Base-by-base conservation (phyloP, 2,797 vertebrate species). In the Siniperca scherzeri region DNA sequence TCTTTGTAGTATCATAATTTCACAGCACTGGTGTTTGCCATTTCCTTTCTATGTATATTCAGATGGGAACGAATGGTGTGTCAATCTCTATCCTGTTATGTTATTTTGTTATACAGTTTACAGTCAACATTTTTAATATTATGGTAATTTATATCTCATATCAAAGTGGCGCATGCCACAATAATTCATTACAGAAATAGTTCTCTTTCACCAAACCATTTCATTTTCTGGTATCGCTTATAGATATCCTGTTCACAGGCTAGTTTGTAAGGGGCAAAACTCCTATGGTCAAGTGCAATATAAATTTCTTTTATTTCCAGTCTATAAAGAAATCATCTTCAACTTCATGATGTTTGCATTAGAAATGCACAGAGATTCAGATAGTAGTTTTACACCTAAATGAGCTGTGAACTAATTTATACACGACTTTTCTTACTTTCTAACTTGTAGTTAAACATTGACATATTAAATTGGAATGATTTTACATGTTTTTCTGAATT, bases 401-500 rank as follows among this genome's bases (percentile, higher is more conserved):
- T 62, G 57, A 82, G 70, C 82, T 78, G 40, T 81, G 65, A 78
- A 78, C 52, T 69, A 12, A 66, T 57, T 14, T 74, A 44, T 57
- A 60, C 3, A 42, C 25, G 30, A 70, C 5, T 42, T 62, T 46
- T 72, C n/a, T 48, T 30, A 27, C 3, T 3, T 30, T 30, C 30
- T 30, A 66, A 64, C 16, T 52, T 68, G 25, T 33, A 27, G 46
- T 50, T 61, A 48, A 59, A 62, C 30, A 40, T 56, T 9, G 66
- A 59, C 27, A 59, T 50, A 30, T 36, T n/a, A 40, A 3, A 59
- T 48, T 67, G 3, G 25, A 76, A 30, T 46, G 16, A 62, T 70
- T 83, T 80, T 83, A 75, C 80, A 88, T 14, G 48, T 62, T 67
- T 80, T 77, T 70, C 57, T 74, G 36, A 66, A 59, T 9, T 71